phyloP scores from a whole-genome alignment of 2,797 vertebrate genomes.

The Mastacembelus armatus region DNA sequence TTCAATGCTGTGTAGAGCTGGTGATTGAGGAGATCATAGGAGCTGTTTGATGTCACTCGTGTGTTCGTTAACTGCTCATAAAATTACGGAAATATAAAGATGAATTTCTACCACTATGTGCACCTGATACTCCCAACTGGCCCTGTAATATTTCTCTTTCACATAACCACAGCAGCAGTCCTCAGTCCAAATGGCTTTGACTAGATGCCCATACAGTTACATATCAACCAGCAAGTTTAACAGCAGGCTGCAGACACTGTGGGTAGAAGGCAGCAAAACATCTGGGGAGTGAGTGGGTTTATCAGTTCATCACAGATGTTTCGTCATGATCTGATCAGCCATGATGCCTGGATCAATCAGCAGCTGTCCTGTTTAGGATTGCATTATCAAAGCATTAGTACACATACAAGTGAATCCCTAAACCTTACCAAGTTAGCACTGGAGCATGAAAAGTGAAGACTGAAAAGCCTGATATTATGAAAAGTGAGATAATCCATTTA shows the following conservation, averaged over 20 bases:
- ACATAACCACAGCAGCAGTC: neutral
- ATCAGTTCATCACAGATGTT: neutral
- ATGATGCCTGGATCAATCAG: slow-evolving; percentile 12
- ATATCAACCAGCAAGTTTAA: neutral
- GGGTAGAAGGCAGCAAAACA: neutral
- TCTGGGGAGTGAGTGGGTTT: neutral
- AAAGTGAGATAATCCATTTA: no score
- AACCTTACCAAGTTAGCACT: no score
- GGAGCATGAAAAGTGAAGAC: neutral
- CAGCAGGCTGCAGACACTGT: neutral
- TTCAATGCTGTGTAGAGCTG: slow-evolving; percentile 6
- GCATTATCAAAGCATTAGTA: neutral
- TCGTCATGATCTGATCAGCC: no score
- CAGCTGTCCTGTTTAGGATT: slow-evolving; percentile 14
- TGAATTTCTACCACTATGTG: neutral
- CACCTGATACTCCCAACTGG: neutral
- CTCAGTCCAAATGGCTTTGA: neutral
- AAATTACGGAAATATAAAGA: neutral
- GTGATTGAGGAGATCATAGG: slow-evolving; percentile 7
- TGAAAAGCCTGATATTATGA: neutral
- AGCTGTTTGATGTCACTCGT: neutral
- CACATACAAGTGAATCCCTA: neutral
- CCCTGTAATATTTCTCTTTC: neutral
- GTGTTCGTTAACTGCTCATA: slow-evolving; percentile 8
- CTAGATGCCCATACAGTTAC: neutral